Conservation (phyloP, 1,140 invertebrate genomes). For the Temnothorax curvispinosus region DNA sequence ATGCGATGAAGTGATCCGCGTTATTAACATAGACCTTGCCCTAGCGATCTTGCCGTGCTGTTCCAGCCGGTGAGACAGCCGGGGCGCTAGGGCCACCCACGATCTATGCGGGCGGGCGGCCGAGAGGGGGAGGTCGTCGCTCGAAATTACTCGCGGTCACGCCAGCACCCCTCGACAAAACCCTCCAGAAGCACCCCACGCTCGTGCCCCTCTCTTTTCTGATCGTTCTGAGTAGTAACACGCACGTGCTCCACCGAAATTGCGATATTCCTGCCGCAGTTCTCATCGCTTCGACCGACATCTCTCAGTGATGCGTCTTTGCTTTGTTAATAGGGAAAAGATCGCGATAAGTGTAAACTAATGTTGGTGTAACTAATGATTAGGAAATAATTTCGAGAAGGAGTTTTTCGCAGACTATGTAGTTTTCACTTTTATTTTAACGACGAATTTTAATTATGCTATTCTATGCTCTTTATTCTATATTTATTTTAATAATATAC, state of each 20-base stretch:
- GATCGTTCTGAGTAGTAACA: neutral
- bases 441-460: neutral
- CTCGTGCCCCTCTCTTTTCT: neutral
- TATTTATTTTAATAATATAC: neutral
- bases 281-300: neutral
- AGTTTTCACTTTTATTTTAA: neutral
- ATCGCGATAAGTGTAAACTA: neutral
- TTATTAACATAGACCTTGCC: conserved; percentile 85
- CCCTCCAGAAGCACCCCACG: neutral
- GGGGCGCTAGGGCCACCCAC: conserved; percentile 59
- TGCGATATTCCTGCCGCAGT: conserved; percentile 13
- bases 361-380: neutral
- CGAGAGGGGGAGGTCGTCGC: conserved; percentile 66
- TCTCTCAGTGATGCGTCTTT: neutral
- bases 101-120: conserved; percentile 52
- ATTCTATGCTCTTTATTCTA: neutral
- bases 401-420: neutral
- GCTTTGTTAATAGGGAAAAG: neutral
- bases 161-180: conserved; percentile 66
- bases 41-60: conserved; percentile 68
- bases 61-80: conserved; percentile 56
- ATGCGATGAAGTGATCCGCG: conserved; percentile 83
- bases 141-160: conserved; percentile 82
- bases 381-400: neutral
- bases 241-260: conserved; percentile 32